A percentile compares a stretch with the other conserved stretches of the same genome.
phyloP scores from a whole-genome alignment of 2,113 vertebrate species.

The Lampris megalopsis region DNA sequence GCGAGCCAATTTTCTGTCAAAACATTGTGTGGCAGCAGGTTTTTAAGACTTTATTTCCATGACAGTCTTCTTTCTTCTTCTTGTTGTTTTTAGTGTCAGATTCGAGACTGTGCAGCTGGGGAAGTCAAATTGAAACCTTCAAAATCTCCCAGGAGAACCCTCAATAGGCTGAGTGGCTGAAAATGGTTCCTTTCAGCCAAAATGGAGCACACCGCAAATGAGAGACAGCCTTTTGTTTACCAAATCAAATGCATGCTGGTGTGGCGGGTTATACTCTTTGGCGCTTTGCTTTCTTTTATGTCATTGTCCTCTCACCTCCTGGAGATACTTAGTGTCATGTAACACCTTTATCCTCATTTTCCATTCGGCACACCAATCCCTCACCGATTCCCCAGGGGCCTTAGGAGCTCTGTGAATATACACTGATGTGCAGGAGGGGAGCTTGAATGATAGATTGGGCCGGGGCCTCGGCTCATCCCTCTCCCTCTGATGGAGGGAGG shows the following conservation, averaged over 20 bases:
- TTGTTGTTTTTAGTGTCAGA: background rate
- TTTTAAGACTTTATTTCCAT: background rate
- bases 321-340: constrained; percentile 35
- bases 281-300: constrained; percentile 48
- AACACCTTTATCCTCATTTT: constrained; percentile 59
- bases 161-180: constrained; percentile 1
- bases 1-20: background rate
- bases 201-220: background rate
- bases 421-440: constrained; percentile 63
- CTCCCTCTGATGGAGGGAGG: constrained; percentile 46
- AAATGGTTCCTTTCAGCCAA: constrained; percentile 23
- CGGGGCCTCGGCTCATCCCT: constrained; percentile 46
- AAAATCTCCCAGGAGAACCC: constrained; percentile 14
- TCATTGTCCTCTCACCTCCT: constrained; percentile 39
- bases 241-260: background rate
- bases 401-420: constrained; percentile 39
- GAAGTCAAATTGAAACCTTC: constrained; percentile 13
- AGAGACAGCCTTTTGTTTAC: constrained; percentile 12
- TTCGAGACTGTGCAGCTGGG: constrained; percentile 1
- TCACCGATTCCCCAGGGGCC: constrained; percentile 40
- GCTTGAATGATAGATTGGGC: constrained; percentile 69
- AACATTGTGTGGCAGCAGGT: background rate
- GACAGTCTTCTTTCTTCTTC: background rate
- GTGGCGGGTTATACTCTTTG: constrained; percentile 1
- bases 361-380: constrained; percentile 36